phyloP scores from a whole-genome alignment of 2,797 vertebrate genomes.

The Carcharodon carcharias region DNA sequence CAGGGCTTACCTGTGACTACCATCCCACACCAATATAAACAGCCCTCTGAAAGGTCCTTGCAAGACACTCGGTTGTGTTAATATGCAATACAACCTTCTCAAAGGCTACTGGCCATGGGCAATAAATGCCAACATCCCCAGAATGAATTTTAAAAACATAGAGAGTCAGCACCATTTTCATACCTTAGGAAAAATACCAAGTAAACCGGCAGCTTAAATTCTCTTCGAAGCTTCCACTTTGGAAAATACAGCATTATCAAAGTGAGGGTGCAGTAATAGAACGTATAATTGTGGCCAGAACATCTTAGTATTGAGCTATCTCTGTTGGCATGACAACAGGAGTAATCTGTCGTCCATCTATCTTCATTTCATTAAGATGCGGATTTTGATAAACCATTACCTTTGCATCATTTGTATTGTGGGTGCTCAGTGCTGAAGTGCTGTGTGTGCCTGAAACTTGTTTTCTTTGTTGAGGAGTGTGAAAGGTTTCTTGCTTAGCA shows the following conservation, averaged over 20 bases:
- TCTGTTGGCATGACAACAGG: background rate
- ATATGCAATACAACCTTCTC: background rate
- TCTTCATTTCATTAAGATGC: background rate
- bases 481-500: background rate
- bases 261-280: background rate
- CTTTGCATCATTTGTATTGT: background rate
- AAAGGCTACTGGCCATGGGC: background rate
- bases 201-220: background rate
- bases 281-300: background rate
- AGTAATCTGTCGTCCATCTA: background rate
- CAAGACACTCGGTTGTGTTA: background rate
- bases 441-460: background rate
- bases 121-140: background rate
- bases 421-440: background rate
- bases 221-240: background rate
- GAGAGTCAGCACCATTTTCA: background rate
- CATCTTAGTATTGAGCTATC: background rate
- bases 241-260: background rate
- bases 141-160: background rate
- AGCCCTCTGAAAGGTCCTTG: background rate
- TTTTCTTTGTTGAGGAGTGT: background rate
- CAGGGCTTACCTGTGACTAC: background rate
- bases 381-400: background rate
- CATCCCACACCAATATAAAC: background rate
- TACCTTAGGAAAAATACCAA: background rate